These are phyloP conservation scores for Puma concolor DNA, from an alignment of 2,113 vertebrate species.

Conservation along the genomic window DNA sequence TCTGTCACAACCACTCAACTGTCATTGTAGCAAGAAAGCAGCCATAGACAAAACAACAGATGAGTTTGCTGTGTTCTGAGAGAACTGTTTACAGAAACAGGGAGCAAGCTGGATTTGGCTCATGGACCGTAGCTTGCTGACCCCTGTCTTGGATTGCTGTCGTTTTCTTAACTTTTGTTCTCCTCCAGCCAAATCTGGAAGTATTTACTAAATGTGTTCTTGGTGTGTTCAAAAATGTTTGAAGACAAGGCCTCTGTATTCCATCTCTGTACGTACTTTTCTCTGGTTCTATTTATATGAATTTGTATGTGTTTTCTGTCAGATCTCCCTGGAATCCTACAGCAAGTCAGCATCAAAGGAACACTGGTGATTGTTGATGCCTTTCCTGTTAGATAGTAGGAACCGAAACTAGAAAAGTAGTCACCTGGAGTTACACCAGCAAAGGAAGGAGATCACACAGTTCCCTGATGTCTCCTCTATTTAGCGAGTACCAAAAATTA, in stretches of 20 bases:
- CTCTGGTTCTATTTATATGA: not conserved
- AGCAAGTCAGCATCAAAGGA: constrained; percentile 8
- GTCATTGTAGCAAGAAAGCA: not conserved
- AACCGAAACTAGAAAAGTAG: not conserved
- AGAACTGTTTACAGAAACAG: not conserved
- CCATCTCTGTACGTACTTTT: not conserved
- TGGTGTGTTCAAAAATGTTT: not conserved
- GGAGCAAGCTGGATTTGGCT: not conserved
- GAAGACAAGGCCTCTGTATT: not conserved
- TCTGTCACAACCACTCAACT: not conserved
- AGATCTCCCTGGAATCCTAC: not conserved
- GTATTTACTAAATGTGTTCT: not conserved
- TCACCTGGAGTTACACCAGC: not conserved
- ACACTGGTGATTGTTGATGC: not conserved
- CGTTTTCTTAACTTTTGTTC: constrained; percentile 28
- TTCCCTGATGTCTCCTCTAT: not conserved
- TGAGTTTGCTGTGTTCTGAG: not conserved
- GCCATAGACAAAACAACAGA: not conserved
- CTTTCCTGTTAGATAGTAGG: not conserved
- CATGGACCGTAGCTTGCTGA: not conserved
- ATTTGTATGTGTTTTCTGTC: not conserved
- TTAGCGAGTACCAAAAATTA: not conserved
- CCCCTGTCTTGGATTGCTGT: not conserved
- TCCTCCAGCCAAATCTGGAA: not conserved
- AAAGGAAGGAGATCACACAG: not conserved